phyloP scores from a whole-genome alignment of 2,888 invertebrate genomes.

The Corythucha ciliata region DNA sequence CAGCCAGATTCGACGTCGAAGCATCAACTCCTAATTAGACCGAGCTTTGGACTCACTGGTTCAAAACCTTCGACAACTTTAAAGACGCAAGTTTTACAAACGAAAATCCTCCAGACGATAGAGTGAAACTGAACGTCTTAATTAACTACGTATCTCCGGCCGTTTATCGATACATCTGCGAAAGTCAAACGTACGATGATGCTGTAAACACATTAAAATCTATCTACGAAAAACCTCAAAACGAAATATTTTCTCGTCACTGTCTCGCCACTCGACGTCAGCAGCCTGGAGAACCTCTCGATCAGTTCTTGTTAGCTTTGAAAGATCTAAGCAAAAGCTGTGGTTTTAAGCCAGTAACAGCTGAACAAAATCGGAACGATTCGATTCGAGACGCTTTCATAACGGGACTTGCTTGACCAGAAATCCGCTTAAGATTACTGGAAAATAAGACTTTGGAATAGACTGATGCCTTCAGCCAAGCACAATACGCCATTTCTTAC shows the following conservation, averaged over 20 bases:
- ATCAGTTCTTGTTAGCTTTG: constrained; percentile 2
- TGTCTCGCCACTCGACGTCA: not conserved
- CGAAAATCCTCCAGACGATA: constrained; percentile 1
- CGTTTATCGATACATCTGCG: not conserved
- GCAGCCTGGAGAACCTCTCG: constrained; percentile 3
- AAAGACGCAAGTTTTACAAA: too few species aligned
- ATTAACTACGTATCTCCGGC: constrained; percentile 1
- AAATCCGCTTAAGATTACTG: too few species aligned
- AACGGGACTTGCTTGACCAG: not conserved
- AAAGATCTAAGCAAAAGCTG: not conserved
- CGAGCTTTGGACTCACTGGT: constrained; percentile 3
- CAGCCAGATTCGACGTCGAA: too few species aligned
- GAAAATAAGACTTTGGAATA: too few species aligned
- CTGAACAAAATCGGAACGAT: constrained; percentile 6
- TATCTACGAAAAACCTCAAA: constrained; percentile 1
- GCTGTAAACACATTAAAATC: not conserved
- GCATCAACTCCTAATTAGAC: too few species aligned
- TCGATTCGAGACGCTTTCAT: constrained; percentile 10
- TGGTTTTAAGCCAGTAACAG: constrained; percentile 11
- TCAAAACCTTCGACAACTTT: not conserved
- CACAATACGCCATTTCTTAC: too few species aligned
- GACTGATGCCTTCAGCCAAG: too few species aligned
- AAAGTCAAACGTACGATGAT: constrained; percentile 1
- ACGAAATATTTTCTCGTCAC: constrained; percentile 9
- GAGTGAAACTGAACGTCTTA: not conserved